Percentiles rank a stretch among this genome's conserved stretches.
Conservation (phyloP, 53 echinoderm and acorn worm genomes). For the Luidia sarsii region DNA sequence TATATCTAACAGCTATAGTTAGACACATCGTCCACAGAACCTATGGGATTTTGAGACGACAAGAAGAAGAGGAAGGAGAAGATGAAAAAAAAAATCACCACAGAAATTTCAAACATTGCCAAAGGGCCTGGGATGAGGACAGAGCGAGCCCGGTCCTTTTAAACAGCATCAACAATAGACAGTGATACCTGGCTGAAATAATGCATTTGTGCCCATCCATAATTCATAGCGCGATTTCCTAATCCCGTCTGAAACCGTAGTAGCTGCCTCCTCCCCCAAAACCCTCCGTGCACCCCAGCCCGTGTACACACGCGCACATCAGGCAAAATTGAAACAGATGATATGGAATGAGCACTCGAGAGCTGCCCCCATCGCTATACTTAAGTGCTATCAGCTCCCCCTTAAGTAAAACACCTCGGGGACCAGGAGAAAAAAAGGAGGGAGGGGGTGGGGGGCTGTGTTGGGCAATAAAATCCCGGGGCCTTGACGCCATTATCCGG, state of each 20-base stretch:
- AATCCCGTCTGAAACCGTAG: not conserved
- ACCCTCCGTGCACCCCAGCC: not conserved
- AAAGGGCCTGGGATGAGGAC: not conserved
- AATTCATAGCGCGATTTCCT: not conserved
- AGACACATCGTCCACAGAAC: too few species aligned
- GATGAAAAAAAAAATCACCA: too few species aligned
- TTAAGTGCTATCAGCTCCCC: slow-evolving; percentile 42
- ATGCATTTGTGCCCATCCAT: not conserved
- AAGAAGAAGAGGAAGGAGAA: too few species aligned
- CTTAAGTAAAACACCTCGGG: slow-evolving; percentile 11
- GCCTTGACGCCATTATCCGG: not conserved
- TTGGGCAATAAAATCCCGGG: not conserved
- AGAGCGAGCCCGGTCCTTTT: not conserved
- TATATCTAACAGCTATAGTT: too few species aligned
- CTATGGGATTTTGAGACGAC: too few species aligned
- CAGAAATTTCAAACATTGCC: not conserved
- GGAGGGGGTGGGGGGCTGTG: not conserved
- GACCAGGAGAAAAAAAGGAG: not conserved
- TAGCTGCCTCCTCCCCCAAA: not conserved
- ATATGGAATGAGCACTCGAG: slow-evolving; percentile 41
- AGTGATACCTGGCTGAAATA: not conserved
- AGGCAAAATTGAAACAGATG: slow-evolving; percentile 40
- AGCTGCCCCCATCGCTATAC: not conserved
- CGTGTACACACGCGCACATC: not conserved
- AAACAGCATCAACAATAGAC: not conserved